Base-by-base conservation (phyloP, 2,888 invertebrate genomes). In the Hypsopygia costalis region DNA sequence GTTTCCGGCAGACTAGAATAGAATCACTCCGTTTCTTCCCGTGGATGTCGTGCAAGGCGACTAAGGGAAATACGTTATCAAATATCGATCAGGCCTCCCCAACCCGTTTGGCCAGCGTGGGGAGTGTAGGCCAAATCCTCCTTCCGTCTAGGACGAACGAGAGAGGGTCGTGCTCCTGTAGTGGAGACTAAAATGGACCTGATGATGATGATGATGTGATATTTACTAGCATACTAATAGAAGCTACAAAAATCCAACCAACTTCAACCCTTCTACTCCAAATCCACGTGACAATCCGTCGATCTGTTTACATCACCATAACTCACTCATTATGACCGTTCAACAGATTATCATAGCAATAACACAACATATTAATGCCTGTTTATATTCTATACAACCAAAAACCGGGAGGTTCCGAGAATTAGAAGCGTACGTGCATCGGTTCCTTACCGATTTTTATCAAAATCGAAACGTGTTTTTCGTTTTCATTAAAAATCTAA, bases 391-490 rank as follows among this genome's bases (percentile, higher is more conserved):
- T 59, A 67, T 52, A 43, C 45, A 42, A 49, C 30, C 41, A 34
- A 40, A 34, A 43, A 46, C 41, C 40, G 29, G 36, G 10, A 20
- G 7, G 29, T 44, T 44, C 44, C 35, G 10, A 34, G 40, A 41
- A 40, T 31, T 35, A 3, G 16, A 16, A 16, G 4, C 16, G 16
- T 61, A 68, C 70, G 70, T 69, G 69, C 51, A 60, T 55, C 56
- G 67, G 59, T 55, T 64, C 53, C 50, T 56, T 58, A 62, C 62
- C 66, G 70, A 69, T 73, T 68, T 62, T 65, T 67, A 68, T 69
- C 68, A 57, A 63, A 64, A 62, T 59, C 56, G 47, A 60, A 67
- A 63, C 67, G 52, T 51, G 69, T 69, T 38, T 54, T 55, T 54
- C 51, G 69, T 69, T 38, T 54, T 55, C 55, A 51, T 66, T 58